A percentile compares a stretch with the other conserved stretches of the same genome.
Evolutionary conservation across 2,797 vertebrate genomes (phyloP).

Genomic region (Masticophis lateralis): DNA sequence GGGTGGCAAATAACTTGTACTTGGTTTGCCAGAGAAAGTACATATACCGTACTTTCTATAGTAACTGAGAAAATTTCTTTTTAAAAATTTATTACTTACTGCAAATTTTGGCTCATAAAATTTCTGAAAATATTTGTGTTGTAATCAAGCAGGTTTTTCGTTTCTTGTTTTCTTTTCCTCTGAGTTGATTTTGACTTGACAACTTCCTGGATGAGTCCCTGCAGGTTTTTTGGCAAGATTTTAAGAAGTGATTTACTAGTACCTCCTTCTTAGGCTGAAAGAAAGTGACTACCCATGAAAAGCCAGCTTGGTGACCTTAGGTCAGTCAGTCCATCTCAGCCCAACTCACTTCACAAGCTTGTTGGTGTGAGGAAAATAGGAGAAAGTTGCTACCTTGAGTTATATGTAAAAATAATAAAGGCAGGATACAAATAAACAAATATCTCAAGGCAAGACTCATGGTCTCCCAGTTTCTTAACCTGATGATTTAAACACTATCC

Average conservation of each 20-base stretch:
- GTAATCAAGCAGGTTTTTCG: not conserved
- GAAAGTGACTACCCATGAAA: not conserved
- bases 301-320: not conserved
- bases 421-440: not conserved
- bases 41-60: not conserved
- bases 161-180: not conserved
- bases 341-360: not conserved
- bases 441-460: not conserved
- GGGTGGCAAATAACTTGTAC: not conserved
- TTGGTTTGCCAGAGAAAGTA: not conserved
- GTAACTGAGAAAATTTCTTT: not conserved
- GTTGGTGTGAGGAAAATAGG: not conserved
- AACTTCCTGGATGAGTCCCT: not conserved
- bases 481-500: not conserved
- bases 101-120: not conserved
- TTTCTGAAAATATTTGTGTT: not conserved
- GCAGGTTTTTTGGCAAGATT: not conserved
- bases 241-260: not conserved
- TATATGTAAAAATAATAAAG: not conserved
- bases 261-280: not conserved
- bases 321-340: not conserved
- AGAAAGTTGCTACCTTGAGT: not conserved
- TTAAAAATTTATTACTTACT: not conserved
- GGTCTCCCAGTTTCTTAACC: not conserved
- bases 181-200: not conserved